These are phyloP conservation scores for Netelia virgata DNA, from an alignment of 2,888 invertebrate genomes.

Conservation along the genomic window DNA sequence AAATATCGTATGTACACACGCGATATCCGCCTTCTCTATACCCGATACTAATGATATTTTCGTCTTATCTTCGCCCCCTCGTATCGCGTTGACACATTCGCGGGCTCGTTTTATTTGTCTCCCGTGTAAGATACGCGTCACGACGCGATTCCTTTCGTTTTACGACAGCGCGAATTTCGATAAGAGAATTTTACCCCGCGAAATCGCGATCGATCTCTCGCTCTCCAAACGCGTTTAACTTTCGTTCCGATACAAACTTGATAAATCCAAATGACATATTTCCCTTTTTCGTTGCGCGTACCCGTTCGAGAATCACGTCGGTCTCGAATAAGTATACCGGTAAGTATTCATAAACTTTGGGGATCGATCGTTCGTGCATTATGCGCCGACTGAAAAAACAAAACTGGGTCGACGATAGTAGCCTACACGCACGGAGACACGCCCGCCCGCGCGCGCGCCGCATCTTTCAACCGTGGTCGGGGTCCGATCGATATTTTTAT, in stretches of 20 bases:
- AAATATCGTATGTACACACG: conserved; percentile 40
- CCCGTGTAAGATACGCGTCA: neutral
- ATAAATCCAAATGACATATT: neutral
- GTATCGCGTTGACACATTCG: conserved; percentile 29
- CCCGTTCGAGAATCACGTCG: neutral
- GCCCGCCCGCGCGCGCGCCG: conserved; percentile 15
- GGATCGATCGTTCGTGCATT: conserved; percentile 33
- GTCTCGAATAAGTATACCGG: conserved; percentile 11
- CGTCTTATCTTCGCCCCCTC: conserved; percentile 23
- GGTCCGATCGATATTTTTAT: conserved; percentile 61
- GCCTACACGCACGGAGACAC: no score
- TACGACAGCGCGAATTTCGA: neutral
- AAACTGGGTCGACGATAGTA: conserved; percentile 58
- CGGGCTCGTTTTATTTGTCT: neutral
- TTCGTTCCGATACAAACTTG: neutral
- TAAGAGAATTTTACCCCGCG: neutral
- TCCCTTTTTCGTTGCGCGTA: neutral
- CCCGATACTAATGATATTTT: conserved; percentile 42
- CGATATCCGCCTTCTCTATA: conserved; percentile 7
- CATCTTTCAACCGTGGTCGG: conserved; percentile 56
- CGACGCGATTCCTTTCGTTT: neutral
- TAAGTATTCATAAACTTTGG: conserved; percentile 31
- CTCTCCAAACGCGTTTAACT: neutral
- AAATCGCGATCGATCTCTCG: no score
- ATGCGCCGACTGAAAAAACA: conserved; percentile 33